A percentile compares a stretch with the other conserved stretches of the same genome.
Conservation (phyloP, 2,797 vertebrate genomes). For the Jordanella pulchra region DNA sequence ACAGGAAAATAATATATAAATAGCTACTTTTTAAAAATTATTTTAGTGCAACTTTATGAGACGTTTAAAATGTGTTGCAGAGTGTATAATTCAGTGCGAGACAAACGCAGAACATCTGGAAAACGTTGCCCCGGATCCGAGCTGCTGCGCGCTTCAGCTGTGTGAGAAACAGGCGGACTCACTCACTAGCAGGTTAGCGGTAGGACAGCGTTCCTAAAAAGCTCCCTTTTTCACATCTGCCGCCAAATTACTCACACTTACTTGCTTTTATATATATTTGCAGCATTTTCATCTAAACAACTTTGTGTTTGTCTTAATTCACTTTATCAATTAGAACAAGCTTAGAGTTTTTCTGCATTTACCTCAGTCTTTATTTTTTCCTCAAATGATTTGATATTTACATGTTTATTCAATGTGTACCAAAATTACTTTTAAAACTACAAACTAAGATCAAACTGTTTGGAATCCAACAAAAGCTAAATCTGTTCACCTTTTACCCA, state of each 20-base stretch:
- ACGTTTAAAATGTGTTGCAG: not conserved
- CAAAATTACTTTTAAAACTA: not conserved
- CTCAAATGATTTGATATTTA: not conserved
- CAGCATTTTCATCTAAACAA: not conserved
- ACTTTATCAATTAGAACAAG: not conserved
- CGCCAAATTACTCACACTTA: slow-evolving; percentile 20
- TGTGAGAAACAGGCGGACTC: slow-evolving; percentile 19
- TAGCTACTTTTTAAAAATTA: not conserved
- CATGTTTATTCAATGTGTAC: not conserved
- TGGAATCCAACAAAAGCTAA: not conserved
- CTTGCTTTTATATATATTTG: slow-evolving; percentile 12
- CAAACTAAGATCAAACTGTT: not conserved
- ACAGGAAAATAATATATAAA: not conserved
- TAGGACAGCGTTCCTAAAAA: slow-evolving; percentile 33
- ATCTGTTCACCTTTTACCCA: not conserved
- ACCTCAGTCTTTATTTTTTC: not conserved
- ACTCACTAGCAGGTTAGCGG: slow-evolving; percentile 5
- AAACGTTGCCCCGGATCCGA: slow-evolving; percentile 19
- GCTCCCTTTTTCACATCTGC: slow-evolving; percentile 30
- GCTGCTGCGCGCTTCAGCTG: slow-evolving; percentile 7
- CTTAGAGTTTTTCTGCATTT: not conserved
- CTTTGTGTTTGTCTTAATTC: not conserved
- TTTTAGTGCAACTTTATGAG: not conserved
- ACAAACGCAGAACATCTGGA: slow-evolving; percentile 43
- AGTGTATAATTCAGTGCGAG: slow-evolving; percentile 10